Conservation (phyloP, 2,888 invertebrate genomes). For the Piscicola geometra region DNA sequence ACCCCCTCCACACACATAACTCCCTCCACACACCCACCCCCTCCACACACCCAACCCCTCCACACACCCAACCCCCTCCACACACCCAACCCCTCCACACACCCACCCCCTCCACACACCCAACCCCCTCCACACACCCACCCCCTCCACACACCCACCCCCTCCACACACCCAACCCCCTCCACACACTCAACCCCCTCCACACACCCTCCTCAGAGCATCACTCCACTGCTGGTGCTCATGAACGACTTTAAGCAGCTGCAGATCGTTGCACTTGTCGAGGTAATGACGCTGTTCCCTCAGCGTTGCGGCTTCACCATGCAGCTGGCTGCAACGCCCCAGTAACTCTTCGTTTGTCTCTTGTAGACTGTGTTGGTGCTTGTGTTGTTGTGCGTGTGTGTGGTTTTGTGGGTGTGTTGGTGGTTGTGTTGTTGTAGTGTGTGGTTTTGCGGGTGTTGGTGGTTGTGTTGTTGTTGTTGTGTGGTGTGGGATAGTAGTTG, state of each 20-base stretch:
- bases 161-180: too few species aligned
- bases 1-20: too few species aligned
- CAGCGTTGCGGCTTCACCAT: background rate
- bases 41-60: too few species aligned
- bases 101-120: too few species aligned
- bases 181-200: too few species aligned
- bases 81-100: too few species aligned
- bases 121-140: too few species aligned
- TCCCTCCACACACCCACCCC: too few species aligned
- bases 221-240: background rate
- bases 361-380: conserved; percentile 1
- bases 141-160: too few species aligned
- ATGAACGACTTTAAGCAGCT: background rate
- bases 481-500: background rate
- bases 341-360: background rate
- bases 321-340: background rate
- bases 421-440: background rate
- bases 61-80: too few species aligned
- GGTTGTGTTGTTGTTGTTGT: conserved; percentile 1
- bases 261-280: background rate
- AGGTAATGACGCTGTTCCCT: background rate
- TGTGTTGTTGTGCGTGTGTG: background rate
- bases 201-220: background rate
- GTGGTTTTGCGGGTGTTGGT: background rate
- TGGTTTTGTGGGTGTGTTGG: background rate